Conservation (phyloP, 1,140 invertebrate genomes). For the Drosophila burlai region DNA sequence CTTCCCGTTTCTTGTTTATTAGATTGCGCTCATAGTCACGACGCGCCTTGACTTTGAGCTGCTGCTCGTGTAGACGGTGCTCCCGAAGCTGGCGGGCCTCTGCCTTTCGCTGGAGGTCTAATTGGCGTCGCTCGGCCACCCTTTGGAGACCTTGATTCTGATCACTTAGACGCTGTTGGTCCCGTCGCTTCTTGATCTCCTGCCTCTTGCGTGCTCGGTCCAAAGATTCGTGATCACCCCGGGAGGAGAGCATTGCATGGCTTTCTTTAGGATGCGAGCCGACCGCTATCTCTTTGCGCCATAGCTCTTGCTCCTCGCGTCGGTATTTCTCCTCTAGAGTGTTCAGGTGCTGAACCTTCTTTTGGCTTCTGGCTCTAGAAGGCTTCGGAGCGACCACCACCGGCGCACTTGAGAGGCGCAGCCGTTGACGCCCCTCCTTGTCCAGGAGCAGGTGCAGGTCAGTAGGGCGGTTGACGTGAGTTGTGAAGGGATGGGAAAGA, state of each 20-base stretch:
- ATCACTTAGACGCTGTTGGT: background rate
- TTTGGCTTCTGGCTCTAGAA: background rate
- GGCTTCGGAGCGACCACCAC: background rate
- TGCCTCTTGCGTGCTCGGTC: background rate
- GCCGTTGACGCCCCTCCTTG: background rate
- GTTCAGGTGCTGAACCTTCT: conserved; percentile 5
- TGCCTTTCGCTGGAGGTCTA: conserved; percentile 1
- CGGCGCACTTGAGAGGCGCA: background rate
- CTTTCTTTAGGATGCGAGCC: too few relatives aligned
- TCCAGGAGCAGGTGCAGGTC: conserved; percentile 7
- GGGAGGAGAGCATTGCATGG: background rate
- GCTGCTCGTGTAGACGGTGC: background rate
- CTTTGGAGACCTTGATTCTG: background rate
- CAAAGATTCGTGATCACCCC: background rate
- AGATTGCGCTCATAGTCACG: conserved; percentile 27
- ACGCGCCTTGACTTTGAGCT: conserved; percentile 15
- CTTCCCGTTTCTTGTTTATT: conserved; percentile 2
- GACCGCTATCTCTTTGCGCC: background rate
- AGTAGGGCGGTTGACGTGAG: background rate
- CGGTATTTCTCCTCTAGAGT: conserved; percentile 9
- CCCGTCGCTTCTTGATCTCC: background rate
- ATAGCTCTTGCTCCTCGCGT: conserved; percentile 7
- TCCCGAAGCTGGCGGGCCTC: background rate
- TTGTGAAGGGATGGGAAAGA: conserved; percentile 14
- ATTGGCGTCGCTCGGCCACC: background rate